These are phyloP conservation scores for Poecile montanus DNA, from an alignment of 2,797 vertebrate species.

Conservation along the genomic window DNA sequence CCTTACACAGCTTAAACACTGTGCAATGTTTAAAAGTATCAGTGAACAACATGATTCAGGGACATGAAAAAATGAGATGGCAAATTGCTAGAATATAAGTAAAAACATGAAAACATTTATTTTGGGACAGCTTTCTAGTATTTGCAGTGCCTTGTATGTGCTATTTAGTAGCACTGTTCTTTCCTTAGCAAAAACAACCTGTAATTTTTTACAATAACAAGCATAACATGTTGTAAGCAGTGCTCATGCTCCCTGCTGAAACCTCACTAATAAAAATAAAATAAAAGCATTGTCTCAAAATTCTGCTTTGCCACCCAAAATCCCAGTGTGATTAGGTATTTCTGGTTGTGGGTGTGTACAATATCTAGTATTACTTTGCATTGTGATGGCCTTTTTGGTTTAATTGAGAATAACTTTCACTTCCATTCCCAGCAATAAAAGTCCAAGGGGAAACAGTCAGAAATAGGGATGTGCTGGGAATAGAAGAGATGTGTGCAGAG, in stretches of 20 bases:
- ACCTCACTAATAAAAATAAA: background rate
- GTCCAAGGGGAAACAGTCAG: background rate
- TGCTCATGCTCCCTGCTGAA: background rate
- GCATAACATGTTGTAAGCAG: background rate
- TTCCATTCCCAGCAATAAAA: background rate
- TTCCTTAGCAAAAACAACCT: background rate
- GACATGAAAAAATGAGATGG: background rate
- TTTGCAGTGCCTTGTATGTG: background rate
- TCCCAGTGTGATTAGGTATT: background rate
- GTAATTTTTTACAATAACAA: background rate
- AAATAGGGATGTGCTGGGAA: background rate
- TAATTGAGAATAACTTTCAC: background rate
- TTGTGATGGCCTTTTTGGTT: background rate
- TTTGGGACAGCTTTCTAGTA: background rate
- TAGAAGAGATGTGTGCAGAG: background rate
- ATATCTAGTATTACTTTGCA: background rate
- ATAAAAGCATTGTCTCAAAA: background rate
- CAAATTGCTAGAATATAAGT: background rate
- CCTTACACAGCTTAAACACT: background rate
- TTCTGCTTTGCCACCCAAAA: background rate
- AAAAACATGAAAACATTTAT: background rate
- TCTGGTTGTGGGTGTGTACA: background rate
- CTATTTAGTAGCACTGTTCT: background rate
- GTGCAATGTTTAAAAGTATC: background rate
- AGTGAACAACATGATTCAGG: background rate